Evolutionary conservation across 2,797 vertebrate genomes (phyloP).

Genomic region (Acanthis flammea): DNA sequence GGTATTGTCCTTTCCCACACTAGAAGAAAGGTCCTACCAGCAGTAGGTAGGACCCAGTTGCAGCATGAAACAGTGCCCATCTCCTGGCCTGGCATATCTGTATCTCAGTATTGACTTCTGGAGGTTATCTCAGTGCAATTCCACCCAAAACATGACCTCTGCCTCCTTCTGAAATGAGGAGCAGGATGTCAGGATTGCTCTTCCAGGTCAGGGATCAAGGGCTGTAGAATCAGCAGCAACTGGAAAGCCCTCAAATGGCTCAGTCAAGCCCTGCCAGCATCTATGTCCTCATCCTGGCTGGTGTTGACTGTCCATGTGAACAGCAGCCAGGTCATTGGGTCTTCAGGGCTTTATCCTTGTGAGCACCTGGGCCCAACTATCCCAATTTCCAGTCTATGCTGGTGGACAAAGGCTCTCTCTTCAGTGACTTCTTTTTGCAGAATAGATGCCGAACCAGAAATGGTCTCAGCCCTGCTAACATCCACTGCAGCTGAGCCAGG

Average conservation of each 20-base stretch:
- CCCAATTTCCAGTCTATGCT: background rate
- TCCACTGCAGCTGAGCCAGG: background rate
- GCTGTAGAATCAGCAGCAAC: background rate
- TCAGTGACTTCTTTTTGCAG: background rate
- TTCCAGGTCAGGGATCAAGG: fast-evolving
- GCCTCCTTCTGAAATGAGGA: background rate
- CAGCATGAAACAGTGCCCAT: background rate
- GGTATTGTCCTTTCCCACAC: background rate
- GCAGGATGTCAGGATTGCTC: background rate
- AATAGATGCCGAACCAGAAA: background rate
- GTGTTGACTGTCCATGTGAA: background rate
- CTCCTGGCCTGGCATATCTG: background rate
- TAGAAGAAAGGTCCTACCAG: background rate
- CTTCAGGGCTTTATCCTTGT: background rate
- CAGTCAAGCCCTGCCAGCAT: background rate
- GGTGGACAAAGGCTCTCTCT: background rate
- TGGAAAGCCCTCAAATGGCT: background rate
- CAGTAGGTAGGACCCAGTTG: fast-evolving
- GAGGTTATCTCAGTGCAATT: background rate
- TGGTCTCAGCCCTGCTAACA: background rate
- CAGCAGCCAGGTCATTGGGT: fast-evolving
- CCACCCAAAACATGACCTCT: background rate
- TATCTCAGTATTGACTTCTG: background rate
- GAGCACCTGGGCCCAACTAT: background rate
- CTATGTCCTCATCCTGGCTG: background rate